These are phyloP conservation scores for Germaria angustata DNA, from an alignment of 2,888 invertebrate species.

Conservation along the genomic window DNA sequence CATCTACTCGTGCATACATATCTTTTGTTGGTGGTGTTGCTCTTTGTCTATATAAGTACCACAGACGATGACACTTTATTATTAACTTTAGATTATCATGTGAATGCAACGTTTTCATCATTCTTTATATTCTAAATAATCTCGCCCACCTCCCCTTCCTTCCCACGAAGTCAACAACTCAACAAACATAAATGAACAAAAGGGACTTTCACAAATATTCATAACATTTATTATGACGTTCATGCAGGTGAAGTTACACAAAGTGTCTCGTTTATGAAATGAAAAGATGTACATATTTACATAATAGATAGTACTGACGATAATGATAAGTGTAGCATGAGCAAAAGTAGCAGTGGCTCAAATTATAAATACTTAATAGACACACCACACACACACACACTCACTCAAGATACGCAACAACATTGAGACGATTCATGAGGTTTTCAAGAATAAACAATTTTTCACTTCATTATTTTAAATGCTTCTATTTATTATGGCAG, in stretches of 20 bases:
- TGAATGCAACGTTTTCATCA: constrained; percentile 20
- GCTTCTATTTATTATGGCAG: background rate
- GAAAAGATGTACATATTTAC: constrained; percentile 28
- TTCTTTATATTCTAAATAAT: constrained; percentile 20
- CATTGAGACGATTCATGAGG: background rate
- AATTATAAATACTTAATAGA: background rate
- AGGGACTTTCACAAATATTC: constrained; percentile 35
- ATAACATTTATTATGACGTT: constrained; percentile 31
- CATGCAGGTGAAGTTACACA: constrained; percentile 7
- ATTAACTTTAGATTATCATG: constrained; percentile 37
- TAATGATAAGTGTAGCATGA: constrained; percentile 39
- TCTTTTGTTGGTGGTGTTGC: constrained; percentile 2
- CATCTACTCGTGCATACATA: no score
- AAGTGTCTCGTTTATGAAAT: constrained; percentile 10
- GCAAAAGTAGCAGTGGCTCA: constrained; percentile 14
- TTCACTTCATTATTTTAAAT: constrained; percentile 26
- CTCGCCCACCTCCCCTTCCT: background rate
- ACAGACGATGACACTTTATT: constrained; percentile 33
- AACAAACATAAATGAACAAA: constrained; percentile 19
- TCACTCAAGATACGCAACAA: no score
- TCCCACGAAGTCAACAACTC: background rate
- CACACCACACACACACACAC: no score
- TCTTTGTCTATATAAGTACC: constrained; percentile 24
- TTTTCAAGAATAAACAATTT: background rate
- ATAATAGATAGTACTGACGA: constrained; percentile 34